phyloP scores from a whole-genome alignment of 2,113 vertebrate genomes.

The Anser cygnoides region DNA sequence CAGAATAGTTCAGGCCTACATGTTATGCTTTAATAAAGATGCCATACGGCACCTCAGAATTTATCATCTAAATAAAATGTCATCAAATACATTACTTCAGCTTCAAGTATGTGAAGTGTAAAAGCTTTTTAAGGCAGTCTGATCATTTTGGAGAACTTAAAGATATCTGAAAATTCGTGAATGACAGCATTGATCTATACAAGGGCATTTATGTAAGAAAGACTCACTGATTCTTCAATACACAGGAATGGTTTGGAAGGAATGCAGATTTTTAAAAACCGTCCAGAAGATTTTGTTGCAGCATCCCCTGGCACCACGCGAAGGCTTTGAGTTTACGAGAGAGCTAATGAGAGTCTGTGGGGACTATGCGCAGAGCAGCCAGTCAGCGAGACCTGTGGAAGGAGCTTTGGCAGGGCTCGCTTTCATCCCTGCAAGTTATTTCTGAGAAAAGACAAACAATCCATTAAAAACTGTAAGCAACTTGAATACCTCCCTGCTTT shows the following conservation, averaged over 20 bases:
- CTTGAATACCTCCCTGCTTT: conserved; percentile 67
- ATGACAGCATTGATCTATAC: neutral
- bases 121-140: neutral
- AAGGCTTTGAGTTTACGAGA: neutral
- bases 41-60: rapidly evolving
- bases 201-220: neutral
- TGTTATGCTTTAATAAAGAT: neutral
- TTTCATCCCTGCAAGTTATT: conserved; percentile 70
- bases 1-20: neutral
- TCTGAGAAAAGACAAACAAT: conserved; percentile 66
- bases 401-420: conserved; percentile 57
- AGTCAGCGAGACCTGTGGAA: conserved; percentile 13
- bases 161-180: neutral
- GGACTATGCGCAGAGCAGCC: neutral
- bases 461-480: conserved; percentile 60
- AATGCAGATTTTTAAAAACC: neutral
- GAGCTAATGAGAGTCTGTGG: neutral
- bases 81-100: neutral
- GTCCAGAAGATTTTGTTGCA: neutral
- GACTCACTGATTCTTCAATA: neutral
- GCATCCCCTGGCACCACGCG: neutral
- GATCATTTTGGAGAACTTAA: neutral
- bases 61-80: neutral
- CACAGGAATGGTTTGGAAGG: neutral
- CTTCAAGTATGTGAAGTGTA: neutral